Base-by-base conservation (phyloP, 1,140 invertebrate species). In the Liolophura sinensis region DNA sequence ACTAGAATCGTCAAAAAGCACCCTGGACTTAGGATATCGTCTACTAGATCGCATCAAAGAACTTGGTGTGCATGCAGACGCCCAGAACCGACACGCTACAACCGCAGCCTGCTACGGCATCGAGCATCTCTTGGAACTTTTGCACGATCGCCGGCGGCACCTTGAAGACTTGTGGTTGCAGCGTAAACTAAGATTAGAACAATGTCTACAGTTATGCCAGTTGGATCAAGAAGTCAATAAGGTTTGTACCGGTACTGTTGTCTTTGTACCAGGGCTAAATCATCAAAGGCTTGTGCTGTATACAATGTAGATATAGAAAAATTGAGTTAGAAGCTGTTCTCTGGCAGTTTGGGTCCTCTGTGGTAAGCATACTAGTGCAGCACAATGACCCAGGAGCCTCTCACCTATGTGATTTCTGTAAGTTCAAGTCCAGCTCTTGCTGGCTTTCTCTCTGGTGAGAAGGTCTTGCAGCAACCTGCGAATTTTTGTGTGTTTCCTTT, bases 11-110 rank as follows among this genome's bases (percentile, higher is more conserved):
- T 87, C 93, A 1, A 92, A 93, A 89, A 86, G 86, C 5, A 89
- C 92, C 1, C 82, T 95, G 1, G 90, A 92, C 75, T 89, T 92
- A 72, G 92, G 92, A n/a, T 92, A 93, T 75, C 86, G 86, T 40
- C 83, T 95, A 52, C 79, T 95, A 52, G 90, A 91, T 58, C 87
- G 88, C 50, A 82, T 85, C 65, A 80, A 77, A 72, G 77, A 84
- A 73, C 82, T 84, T 76, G 81, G 83, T 74, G 78, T 82, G 76
- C 82, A 82, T 77, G 79, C 78, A 68, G 82, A 83, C 69, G 70
- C 77, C 69, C 78, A 78, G 60, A 84, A 82, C 74, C 73, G 78
- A 58, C 84, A 85, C 67, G 84, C 84, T 46, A 85, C 84, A 58
- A 83, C 84, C 50, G 82, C 84, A 25, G 84, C 84, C 70, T 85